Base-by-base conservation (phyloP, 2,113 vertebrate genomes). In the Panthera tigris region DNA sequence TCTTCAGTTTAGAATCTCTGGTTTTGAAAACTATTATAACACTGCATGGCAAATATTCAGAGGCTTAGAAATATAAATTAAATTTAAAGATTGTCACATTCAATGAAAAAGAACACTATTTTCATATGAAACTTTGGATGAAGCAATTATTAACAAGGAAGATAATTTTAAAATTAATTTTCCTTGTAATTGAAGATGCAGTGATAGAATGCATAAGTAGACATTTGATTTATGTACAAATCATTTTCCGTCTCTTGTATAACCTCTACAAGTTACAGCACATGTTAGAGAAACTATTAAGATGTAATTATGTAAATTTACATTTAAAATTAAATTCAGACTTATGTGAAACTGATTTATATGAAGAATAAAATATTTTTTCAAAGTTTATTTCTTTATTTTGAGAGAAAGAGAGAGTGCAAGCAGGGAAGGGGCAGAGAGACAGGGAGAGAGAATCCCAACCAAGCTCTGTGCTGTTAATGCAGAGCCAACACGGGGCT, bases 251-350 rank as follows among this genome's bases (percentile, higher is more conserved):
- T 74, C 85, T 93, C 63, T 92, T 76, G 7, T 74, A 23, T 85
- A 31, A 80, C 33, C 5, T 63, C n/a, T 33, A 91, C 39, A 65
- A 90, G 15, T 96, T 94, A 97, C 7, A 66, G 36, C 21, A 65
- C 21, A 78, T 81, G 82, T n/a, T 71, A 94, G 65, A 91, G 65
- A 68, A 93, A 91, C 52, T 48, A 79, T 45, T 90, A 93, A 81
- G 65, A 90, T 87, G 15, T 5, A 69, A 29, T 69, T 94, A 29
- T 71, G 4, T 96, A 89, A 91, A 92, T 92, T 79, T 69, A 52
- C 39, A 57, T 80, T 91, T 93, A 94, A 95, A 95, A 85, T 94
- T 91, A 89, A 92, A 86, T 92, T 93, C 19, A 89, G 52, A 78
- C 14, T 89, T 83, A 82, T 6, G 55, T 74, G 14, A 85, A 74